Conservation (phyloP, 2,888 invertebrate species). For the Pediacus dermestoides region DNA sequence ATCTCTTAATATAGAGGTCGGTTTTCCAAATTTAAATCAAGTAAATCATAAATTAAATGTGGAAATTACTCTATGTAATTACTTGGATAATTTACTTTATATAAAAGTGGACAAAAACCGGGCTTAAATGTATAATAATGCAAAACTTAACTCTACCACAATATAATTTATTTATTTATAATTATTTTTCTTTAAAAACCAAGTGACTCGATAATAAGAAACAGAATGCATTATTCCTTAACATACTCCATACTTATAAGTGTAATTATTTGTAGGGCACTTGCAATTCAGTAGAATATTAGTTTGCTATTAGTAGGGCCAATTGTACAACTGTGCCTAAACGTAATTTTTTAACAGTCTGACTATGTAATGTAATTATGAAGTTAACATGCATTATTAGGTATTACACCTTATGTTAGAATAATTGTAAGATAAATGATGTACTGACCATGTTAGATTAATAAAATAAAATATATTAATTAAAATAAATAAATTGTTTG, state of each 20-base stretch:
- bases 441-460: constrained; percentile 28
- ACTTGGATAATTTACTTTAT: too few relatives aligned
- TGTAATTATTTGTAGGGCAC: constrained; percentile 8
- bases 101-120: too few relatives aligned
- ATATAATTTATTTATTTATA: too few relatives aligned
- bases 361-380: constrained; percentile 18
- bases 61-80: too few relatives aligned
- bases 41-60: too few relatives aligned
- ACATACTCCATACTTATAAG: constrained; percentile 1
- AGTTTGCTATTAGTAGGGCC: constrained; percentile 28
- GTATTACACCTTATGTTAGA: constrained; percentile 14
- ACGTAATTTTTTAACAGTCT: constrained; percentile 34
- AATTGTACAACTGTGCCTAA: constrained; percentile 35
- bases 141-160: too few relatives aligned
- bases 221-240: too few relatives aligned
- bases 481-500: constrained; percentile 10
- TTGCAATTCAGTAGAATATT: constrained; percentile 2
- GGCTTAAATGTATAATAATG: too few relatives aligned
- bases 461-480: too few relatives aligned
- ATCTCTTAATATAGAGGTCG: too few relatives aligned
- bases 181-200: constrained; percentile 1
- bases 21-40: too few relatives aligned
- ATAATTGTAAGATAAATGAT: constrained; percentile 18
- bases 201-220: neutral
- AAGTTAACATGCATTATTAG: constrained; percentile 5